Conservation (phyloP, 2,888 invertebrate genomes). For the Temnothorax ravouxi region DNA sequence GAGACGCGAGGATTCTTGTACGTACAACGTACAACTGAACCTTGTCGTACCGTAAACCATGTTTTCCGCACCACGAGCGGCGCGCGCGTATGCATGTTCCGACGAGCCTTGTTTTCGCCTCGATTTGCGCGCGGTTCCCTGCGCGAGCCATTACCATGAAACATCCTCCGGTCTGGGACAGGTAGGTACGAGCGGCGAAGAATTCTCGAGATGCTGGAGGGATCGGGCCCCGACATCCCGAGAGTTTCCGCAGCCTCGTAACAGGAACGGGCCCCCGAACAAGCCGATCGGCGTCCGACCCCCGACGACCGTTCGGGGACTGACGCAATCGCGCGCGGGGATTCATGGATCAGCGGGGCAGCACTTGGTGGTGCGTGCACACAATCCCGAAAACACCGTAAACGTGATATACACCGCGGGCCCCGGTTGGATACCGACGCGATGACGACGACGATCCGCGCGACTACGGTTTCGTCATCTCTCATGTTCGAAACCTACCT, state of each 20-base stretch:
- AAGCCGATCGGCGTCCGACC: not conserved
- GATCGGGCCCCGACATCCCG: conserved; percentile 15
- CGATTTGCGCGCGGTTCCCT: conserved; percentile 66
- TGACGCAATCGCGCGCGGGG: conserved; percentile 46
- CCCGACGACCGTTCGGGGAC: conserved; percentile 33
- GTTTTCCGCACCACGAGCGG: conserved; percentile 57
- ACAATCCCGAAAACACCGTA: conserved; percentile 72
- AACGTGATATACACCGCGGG: conserved; percentile 77
- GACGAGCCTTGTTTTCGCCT: conserved; percentile 60
- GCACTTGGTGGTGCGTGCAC: conserved; percentile 29
- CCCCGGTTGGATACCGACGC: conserved; percentile 36
- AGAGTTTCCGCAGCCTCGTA: conserved; percentile 41
- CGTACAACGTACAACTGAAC: conserved; percentile 65
- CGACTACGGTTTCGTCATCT: conserved; percentile 33
- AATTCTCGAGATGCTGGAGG: conserved; percentile 31
- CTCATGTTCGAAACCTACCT: conserved; percentile 70
- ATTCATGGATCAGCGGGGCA: conserved; percentile 60
- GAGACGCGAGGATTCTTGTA: conserved; percentile 31
- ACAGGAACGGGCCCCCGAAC: not conserved
- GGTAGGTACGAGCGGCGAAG: conserved; percentile 59
- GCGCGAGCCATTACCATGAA: conserved; percentile 69
- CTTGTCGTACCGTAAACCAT: conserved; percentile 67
- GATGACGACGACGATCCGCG: conserved; percentile 47
- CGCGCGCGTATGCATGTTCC: conserved; percentile 38
- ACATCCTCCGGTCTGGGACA: conserved; percentile 66